Conservation (phyloP, 2,888 invertebrate genomes). For the Lasioglossum calceatum region DNA sequence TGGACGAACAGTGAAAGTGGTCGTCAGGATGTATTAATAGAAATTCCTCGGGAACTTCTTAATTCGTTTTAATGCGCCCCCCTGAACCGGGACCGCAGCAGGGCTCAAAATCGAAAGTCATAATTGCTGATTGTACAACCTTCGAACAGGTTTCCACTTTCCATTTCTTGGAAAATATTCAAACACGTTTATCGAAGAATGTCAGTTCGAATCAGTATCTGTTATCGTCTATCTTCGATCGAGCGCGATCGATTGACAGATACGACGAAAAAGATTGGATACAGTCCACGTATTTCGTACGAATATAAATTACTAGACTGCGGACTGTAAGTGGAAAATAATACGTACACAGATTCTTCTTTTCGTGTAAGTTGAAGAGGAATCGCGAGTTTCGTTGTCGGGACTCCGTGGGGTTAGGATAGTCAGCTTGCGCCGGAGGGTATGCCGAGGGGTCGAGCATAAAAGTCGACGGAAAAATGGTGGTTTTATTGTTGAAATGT, state of each 20-base stretch:
- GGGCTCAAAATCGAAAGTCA: constrained; percentile 4
- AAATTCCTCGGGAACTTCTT: not conserved
- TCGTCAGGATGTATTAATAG: constrained; percentile 1
- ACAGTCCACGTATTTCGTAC: not conserved
- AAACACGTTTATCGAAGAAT: not conserved
- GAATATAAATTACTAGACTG: not conserved
- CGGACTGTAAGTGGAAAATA: no score
- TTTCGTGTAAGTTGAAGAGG: not conserved
- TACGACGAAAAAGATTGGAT: not conserved
- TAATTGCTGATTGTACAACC: not conserved
- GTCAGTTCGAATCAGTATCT: not conserved
- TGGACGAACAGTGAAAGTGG: constrained; percentile 5
- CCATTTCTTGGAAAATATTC: not conserved
- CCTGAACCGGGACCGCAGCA: not conserved
- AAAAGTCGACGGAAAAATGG: not conserved
- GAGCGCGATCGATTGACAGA: not conserved
- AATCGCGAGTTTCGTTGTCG: not conserved
- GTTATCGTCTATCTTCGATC: not conserved
- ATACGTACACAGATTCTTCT: not conserved
- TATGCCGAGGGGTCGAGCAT: not conserved
- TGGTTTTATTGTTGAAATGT: constrained; percentile 30
- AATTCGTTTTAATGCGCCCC: not conserved
- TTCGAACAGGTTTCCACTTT: constrained; percentile 2
- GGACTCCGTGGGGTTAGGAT: not conserved
- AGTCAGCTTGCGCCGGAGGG: not conserved